Conservation (phyloP, 1,140 invertebrate genomes). For the Drosophila erecta region DNA sequence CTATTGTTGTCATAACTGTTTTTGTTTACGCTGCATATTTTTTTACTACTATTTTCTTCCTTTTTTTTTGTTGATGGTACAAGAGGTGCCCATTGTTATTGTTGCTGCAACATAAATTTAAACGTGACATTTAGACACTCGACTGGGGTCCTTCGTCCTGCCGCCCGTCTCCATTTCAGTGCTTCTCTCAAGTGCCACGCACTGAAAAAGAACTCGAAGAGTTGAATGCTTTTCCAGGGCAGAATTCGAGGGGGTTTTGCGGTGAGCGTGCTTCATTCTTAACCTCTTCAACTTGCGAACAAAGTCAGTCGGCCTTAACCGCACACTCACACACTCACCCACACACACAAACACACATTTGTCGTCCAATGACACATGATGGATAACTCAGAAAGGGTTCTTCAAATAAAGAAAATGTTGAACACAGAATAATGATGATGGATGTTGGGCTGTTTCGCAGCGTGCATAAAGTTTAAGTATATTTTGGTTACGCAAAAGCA, state of each 20-base stretch:
- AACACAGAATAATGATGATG: constrained; percentile 14
- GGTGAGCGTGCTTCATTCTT: constrained; percentile 38
- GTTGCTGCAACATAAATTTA: constrained; percentile 65
- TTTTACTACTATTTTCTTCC: background rate
- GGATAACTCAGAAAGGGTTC: constrained; percentile 17
- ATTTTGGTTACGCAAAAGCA: background rate
- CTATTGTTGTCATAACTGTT: constrained; percentile 76
- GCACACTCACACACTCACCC: background rate
- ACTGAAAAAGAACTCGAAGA: constrained; percentile 44
- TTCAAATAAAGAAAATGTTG: constrained; percentile 38
- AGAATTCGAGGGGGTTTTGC: background rate
- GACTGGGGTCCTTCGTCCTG: constrained; percentile 23
- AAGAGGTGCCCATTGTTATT: constrained; percentile 43
- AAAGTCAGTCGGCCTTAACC: constrained; percentile 27
- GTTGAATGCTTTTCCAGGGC: constrained; percentile 11
- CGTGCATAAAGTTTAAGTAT: background rate
- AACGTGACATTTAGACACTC: constrained; percentile 71
- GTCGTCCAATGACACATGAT: constrained; percentile 49
- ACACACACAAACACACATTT: constrained; percentile 29
- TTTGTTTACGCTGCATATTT: constrained; percentile 64
- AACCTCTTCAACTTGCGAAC: constrained; percentile 50
- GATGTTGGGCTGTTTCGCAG: background rate
- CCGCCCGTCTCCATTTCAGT: constrained; percentile 7
- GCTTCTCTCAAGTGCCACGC: constrained; percentile 42
- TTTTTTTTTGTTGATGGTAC: background rate